Evolutionary conservation across 2,113 vertebrate genomes (phyloP).

Genomic region (Columbina picui): DNA sequence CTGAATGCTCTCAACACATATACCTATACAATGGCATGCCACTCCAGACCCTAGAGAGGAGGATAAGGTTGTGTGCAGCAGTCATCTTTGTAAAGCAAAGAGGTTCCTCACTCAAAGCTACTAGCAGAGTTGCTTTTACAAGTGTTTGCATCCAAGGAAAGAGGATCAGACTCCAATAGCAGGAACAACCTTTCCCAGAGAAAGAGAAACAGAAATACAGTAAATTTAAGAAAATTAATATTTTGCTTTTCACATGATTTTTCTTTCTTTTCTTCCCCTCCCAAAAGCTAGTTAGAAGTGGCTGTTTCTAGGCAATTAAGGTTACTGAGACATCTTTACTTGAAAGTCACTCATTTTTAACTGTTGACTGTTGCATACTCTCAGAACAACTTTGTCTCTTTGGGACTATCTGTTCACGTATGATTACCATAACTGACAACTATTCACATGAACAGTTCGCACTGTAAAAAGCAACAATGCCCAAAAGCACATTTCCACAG

Average conservation of each 20-base stretch:
- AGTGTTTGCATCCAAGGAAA: not conserved
- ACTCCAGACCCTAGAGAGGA: not conserved
- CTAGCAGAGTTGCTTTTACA: not conserved
- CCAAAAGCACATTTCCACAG: not conserved
- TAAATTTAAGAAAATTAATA: not conserved
- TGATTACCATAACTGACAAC: not conserved
- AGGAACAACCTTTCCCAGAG: not conserved
- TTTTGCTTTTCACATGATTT: not conserved
- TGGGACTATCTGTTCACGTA: not conserved
- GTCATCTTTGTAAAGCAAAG: not conserved
- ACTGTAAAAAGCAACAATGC: not conserved
- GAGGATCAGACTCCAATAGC: not conserved
- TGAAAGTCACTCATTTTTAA: not conserved
- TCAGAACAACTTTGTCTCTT: not conserved
- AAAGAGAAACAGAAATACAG: not conserved
- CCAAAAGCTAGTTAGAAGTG: not conserved
- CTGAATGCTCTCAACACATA: not conserved
- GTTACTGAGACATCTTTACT: not conserved
- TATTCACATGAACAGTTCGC: not conserved
- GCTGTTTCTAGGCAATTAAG: not conserved
- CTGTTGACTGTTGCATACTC: not conserved
- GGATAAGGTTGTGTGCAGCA: not conserved
- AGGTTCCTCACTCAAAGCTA: not conserved
- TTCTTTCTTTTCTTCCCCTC: no score
- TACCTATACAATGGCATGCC: not conserved